These are phyloP conservation scores for Platynereis dumerilii DNA, from an alignment of 2,888 invertebrate genomes.

Conservation along the genomic window DNA sequence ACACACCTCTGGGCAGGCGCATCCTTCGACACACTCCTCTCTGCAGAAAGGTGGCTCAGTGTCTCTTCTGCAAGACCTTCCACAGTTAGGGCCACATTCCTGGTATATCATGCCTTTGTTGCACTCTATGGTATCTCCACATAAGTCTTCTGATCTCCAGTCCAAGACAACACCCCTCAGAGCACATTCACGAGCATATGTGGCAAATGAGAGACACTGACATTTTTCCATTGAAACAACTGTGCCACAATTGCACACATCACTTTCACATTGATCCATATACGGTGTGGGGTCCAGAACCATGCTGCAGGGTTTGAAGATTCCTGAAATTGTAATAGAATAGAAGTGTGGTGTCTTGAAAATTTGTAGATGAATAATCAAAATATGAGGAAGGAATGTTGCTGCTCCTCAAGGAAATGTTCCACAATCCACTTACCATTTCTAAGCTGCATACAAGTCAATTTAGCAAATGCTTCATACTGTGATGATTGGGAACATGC, in stretches of 20 bases:
- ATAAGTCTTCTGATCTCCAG: slow-evolving; percentile 33
- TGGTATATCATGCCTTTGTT: slow-evolving; percentile 23
- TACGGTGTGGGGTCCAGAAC: too few relatives aligned
- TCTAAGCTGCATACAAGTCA: too few relatives aligned
- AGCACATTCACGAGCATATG: too few relatives aligned
- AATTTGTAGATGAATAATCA: too few relatives aligned
- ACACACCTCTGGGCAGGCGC: slow-evolving; percentile 78
- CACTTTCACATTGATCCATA: slow-evolving; percentile 84
- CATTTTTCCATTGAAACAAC: slow-evolving; percentile 57
- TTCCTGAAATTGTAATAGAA: too few relatives aligned
- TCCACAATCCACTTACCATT: too few relatives aligned
- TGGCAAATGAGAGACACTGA: slow-evolving; percentile 68
- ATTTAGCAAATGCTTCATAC: slow-evolving; percentile 20
- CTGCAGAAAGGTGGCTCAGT: slow-evolving; percentile 41
- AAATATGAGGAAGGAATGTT: too few relatives aligned
- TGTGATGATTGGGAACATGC: slow-evolving; percentile 28
- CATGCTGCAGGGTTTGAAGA: too few relatives aligned
- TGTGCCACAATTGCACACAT: slow-evolving; percentile 79
- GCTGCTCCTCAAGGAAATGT: too few relatives aligned
- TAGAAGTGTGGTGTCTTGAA: too few relatives aligned
- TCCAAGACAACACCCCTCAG: slow-evolving; percentile 30
- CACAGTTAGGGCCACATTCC: slow-evolving; percentile 33
- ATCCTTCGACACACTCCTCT: slow-evolving; percentile 81
- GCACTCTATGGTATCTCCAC: slow-evolving; percentile 31
- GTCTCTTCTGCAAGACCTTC: slow-evolving; percentile 20